phyloP scores from a whole-genome alignment of 2,113 vertebrate genomes.

The Mellivora capensis region DNA sequence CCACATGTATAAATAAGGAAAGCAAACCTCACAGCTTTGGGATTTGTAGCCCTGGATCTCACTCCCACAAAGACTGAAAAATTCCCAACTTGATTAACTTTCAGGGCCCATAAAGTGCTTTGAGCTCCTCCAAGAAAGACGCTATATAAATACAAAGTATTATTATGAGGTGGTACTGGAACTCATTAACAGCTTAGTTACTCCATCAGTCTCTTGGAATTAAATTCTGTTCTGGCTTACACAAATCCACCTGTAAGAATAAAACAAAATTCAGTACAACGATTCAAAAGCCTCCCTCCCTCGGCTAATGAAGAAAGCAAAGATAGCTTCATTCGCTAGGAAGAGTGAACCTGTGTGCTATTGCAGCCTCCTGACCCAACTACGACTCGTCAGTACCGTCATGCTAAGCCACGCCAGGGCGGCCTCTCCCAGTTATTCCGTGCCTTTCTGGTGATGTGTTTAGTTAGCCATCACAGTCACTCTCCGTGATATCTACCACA shows the following conservation, averaged over 20 bases:
- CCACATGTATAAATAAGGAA: slow-evolving; percentile 59
- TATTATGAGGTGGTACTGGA: slow-evolving; percentile 63
- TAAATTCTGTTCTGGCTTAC: slow-evolving; percentile 48
- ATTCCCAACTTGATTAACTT: slow-evolving; percentile 76
- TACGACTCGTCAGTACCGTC: background rate
- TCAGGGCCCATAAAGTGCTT: slow-evolving; percentile 69
- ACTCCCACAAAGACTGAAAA: slow-evolving; percentile 62
- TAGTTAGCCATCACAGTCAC: background rate
- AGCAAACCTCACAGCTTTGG: slow-evolving; percentile 42
- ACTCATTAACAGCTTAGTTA: slow-evolving; percentile 66
- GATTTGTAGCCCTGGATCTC: slow-evolving; percentile 41
- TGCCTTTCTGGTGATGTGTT: background rate
- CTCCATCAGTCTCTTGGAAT: slow-evolving; percentile 28
- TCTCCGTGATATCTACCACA: background rate
- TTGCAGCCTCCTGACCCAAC: background rate
- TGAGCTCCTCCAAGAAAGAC: slow-evolving; percentile 63
- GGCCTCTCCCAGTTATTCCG: background rate
- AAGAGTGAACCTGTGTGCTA: background rate
- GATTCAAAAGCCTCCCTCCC: background rate
- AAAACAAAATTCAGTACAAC: background rate
- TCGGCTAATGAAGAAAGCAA: background rate
- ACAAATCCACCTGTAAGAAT: slow-evolving; percentile 55
- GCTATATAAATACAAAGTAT: slow-evolving; percentile 70
- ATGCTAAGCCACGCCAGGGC: background rate
- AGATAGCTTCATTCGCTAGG: slow-evolving; percentile 15